phyloP scores from a whole-genome alignment of 2,113 vertebrate genomes.

The Prunella fulvescens region DNA sequence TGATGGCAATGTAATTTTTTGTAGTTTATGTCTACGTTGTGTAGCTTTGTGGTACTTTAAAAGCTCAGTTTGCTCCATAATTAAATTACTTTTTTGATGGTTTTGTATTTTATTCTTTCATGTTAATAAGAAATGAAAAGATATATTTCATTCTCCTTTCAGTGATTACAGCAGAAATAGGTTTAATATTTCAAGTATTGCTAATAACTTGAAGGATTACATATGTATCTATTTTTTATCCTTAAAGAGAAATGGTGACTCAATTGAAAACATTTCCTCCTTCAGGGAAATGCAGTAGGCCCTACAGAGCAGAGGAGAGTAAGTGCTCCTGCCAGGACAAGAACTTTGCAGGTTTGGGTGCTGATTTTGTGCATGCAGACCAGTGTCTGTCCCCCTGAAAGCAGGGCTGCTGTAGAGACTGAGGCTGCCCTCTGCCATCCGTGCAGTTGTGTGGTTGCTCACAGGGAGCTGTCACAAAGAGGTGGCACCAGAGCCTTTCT shows the following conservation, averaged over 20 bases:
- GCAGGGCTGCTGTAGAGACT: neutral
- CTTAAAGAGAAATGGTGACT: neutral
- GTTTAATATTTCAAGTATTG: neutral
- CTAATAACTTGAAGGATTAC: neutral
- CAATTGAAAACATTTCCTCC: neutral
- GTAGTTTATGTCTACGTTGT: neutral
- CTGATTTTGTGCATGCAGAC: neutral
- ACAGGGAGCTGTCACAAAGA: neutral
- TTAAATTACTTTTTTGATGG: neutral
- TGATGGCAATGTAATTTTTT: neutral
- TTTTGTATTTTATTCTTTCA: neutral
- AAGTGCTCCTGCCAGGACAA: neutral
- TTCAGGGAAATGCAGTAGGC: neutral
- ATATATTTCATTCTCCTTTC: neutral
- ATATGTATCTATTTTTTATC: neutral
- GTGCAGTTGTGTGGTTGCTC: neutral
- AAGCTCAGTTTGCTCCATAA: neutral
- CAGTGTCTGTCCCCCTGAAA: neutral
- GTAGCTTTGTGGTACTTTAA: neutral
- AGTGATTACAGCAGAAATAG: neutral
- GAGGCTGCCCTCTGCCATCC: neutral
- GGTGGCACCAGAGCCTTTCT: neutral
- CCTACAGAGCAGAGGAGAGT: neutral
- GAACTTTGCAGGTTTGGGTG: neutral
- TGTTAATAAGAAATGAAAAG: neutral